A percentile compares a stretch with the other conserved stretches of the same genome.
phyloP scores from a whole-genome alignment of 2,113 vertebrate genomes.

The Desmodus rotundus region DNA sequence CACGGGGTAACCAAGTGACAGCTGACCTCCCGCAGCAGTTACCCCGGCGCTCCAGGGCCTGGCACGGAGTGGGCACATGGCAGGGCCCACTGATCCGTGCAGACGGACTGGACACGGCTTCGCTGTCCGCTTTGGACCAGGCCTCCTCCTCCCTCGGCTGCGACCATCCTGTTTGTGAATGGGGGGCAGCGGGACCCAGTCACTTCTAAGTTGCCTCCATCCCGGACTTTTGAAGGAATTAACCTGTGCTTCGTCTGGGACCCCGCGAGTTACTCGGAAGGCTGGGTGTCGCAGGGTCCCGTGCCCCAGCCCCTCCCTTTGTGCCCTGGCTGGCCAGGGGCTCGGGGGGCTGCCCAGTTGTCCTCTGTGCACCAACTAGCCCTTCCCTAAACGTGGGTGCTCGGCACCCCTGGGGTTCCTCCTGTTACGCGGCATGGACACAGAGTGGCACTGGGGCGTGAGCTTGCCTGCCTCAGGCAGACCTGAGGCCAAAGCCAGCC shows the following conservation, averaged over 20 bases:
- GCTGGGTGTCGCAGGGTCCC: neutral
- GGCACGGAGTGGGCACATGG: neutral
- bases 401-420: accelerated
- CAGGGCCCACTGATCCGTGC: too few species aligned
- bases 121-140: neutral
- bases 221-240: neutral
- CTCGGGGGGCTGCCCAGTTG: neutral
- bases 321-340: neutral
- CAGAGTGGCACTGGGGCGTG: accelerated
- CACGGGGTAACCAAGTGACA: neutral
- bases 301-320: neutral
- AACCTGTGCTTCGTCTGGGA: neutral
- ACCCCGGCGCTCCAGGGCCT: neutral
- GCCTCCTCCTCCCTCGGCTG: neutral
- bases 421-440: neutral
- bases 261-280: neutral
- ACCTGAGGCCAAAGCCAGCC: neutral
- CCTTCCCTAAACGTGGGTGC: neutral
- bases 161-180: neutral
- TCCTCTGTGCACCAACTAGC: neutral
- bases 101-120: neutral
- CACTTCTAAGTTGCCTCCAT: neutral
- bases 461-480: neutral
- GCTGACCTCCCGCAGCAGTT: neutral
- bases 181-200: neutral